A percentile compares a stretch with the other conserved stretches of the same genome.
Conservation (phyloP, 2,888 invertebrate genomes). For the Rhagonycha fulva region DNA sequence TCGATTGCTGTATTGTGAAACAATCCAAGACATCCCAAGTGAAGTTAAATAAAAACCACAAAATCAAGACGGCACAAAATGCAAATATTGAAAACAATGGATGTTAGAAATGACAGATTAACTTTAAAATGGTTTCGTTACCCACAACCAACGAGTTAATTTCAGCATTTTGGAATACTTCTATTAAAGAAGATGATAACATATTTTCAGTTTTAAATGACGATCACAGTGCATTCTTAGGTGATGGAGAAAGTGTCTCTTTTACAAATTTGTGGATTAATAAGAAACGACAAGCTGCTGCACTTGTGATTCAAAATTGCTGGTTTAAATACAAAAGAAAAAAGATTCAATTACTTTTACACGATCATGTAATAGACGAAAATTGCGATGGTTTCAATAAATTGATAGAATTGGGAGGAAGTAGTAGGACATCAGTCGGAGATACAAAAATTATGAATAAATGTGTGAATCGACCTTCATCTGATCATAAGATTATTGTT, state of each 20-base stretch:
- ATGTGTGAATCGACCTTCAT: neutral
- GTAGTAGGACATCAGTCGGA: neutral
- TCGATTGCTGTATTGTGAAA: no score
- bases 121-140: neutral
- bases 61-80: neutral
- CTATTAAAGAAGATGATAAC: conserved; percentile 19
- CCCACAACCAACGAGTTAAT: neutral
- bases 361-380: no score
- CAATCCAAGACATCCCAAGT: no score
- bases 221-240: conserved; percentile 35
- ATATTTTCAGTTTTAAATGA: conserved; percentile 35
- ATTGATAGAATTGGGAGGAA: neutral
- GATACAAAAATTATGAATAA: neutral
- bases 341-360: neutral
- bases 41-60: neutral
- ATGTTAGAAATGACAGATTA: neutral
- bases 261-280: neutral
- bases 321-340: neutral
- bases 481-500: neutral
- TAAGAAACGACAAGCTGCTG: neutral
- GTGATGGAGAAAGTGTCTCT: neutral
- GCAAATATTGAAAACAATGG: neutral
- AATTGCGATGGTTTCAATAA: neutral
- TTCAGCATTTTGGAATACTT: conserved; percentile 18
- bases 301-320: neutral